Conservation (phyloP, 1,140 invertebrate genomes). For the Euura saliciscinereae region DNA sequence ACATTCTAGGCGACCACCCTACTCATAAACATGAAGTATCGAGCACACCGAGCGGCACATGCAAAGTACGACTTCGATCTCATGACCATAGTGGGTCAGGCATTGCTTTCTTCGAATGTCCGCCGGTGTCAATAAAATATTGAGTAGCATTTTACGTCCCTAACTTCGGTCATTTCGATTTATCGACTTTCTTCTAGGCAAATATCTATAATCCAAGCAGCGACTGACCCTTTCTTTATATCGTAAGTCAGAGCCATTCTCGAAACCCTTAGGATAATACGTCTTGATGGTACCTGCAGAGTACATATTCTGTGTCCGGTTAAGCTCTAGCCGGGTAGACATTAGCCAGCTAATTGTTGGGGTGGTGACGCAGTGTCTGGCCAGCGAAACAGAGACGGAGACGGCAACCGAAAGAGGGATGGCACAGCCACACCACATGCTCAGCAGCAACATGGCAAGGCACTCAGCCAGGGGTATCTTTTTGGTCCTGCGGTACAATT, state of each 20-base stretch:
- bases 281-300: too few species aligned
- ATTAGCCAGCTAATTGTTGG: constrained; percentile 40
- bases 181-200: background rate
- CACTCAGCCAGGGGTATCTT: constrained; percentile 56
- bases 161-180: background rate
- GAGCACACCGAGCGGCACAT: too few species aligned
- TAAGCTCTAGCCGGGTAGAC: background rate
- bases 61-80: too few species aligned
- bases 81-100: too few species aligned
- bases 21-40: background rate
- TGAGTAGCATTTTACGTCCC: background rate
- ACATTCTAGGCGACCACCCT: background rate
- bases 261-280: too few species aligned
- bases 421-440: constrained; percentile 22
- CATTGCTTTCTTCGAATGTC: too few species aligned
- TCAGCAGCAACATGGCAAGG: constrained; percentile 47
- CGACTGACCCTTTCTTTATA: background rate
- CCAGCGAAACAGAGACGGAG: constrained; percentile 28
- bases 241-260: too few species aligned
- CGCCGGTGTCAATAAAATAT: background rate
- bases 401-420: constrained; percentile 17
- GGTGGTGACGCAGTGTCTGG: constrained; percentile 38
- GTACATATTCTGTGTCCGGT: background rate
- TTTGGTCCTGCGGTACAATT: constrained; percentile 36
- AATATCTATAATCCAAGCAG: background rate